phyloP scores from a whole-genome alignment of 2,113 vertebrate genomes.

The Hemichromis elongatus region DNA sequence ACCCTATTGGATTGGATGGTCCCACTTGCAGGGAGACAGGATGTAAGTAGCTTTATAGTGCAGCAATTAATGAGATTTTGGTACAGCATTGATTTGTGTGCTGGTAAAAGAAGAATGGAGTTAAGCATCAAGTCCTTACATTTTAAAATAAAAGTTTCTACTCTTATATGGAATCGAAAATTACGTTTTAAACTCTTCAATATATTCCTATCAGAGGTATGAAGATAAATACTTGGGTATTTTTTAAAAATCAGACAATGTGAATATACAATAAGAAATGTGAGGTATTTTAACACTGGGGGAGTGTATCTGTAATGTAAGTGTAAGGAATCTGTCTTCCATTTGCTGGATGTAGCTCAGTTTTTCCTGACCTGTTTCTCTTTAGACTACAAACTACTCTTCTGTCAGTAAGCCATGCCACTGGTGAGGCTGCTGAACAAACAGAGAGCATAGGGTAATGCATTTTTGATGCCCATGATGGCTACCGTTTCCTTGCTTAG shows the following conservation, averaged over 20 bases:
- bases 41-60: constrained; percentile 40
- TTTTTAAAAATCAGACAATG: background rate
- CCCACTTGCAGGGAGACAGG: constrained; percentile 19
- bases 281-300: background rate
- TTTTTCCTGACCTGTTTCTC: constrained; percentile 4
- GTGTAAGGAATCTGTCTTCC: background rate
- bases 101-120: constrained; percentile 31
- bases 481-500: constrained; percentile 33
- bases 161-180: background rate
- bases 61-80: constrained; percentile 61
- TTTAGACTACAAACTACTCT: constrained; percentile 25
- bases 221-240: background rate
- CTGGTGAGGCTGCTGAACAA: constrained; percentile 49
- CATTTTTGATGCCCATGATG: constrained; percentile 63
- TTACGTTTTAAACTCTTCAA: background rate
- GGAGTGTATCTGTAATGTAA: background rate
- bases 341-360: background rate
- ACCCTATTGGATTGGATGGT: constrained; percentile 31
- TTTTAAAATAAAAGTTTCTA: constrained; percentile 24
- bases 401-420: constrained; percentile 30
- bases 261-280: background rate
- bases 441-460: constrained; percentile 54
- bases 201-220: background rate
- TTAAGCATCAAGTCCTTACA: constrained; percentile 22
- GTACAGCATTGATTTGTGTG: constrained; percentile 37